Conservation (phyloP, 2,888 invertebrate species). For the Julus scandinavius region DNA sequence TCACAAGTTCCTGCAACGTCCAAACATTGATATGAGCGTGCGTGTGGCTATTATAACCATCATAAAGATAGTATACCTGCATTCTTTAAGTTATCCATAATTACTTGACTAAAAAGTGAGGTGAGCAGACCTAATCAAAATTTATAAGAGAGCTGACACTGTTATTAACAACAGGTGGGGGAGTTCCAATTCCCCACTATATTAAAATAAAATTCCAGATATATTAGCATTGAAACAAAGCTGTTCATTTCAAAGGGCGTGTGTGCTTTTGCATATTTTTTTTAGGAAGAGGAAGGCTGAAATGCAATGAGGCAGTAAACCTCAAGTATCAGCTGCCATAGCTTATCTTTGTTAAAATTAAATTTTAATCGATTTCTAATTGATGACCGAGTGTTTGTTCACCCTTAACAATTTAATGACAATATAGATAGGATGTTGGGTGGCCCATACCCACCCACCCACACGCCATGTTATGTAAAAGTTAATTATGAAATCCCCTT, state of each 20-base stretch:
- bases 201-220: no score
- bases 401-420: not conserved
- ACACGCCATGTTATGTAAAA: constrained; percentile 19
- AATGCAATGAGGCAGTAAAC: not conserved
- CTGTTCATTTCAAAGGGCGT: no score
- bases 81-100: not conserved
- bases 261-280: no score
- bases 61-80: not conserved
- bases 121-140: not conserved
- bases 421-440: not conserved
- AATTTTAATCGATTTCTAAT: constrained; percentile 10
- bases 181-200: no score
- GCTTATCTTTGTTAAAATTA: not conserved
- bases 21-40: not conserved
- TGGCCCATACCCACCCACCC: not conserved
- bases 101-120: not conserved
- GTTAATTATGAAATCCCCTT: constrained; percentile 13
- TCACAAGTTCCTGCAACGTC: not conserved
- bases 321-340: not conserved
- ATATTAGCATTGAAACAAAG: no score
- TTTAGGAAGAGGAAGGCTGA: not conserved
- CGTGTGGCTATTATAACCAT: not conserved
- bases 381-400: constrained; percentile 1
- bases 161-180: not conserved
- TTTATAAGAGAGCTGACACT: no score